phyloP scores from a whole-genome alignment of 2,888 invertebrate species.

The Ornithoptera alexandrae region DNA sequence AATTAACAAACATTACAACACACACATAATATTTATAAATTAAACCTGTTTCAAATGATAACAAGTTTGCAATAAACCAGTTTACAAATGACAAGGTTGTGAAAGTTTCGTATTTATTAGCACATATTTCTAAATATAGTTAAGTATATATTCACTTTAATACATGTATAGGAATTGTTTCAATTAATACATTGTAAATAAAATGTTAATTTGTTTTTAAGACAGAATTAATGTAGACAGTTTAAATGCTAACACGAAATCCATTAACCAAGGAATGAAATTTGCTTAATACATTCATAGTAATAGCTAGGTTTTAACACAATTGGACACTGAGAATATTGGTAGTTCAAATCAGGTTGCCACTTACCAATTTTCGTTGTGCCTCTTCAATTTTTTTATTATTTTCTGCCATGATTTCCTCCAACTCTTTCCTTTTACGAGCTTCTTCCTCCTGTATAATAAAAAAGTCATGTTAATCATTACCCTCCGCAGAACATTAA shows the following conservation, averaged over 20 bases:
- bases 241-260: too few relatives aligned
- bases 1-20: too few relatives aligned
- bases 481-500: constrained; percentile 36
- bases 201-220: too few relatives aligned
- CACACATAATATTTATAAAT: too few relatives aligned
- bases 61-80: neutral
- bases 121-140: neutral
- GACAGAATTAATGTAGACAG: too few relatives aligned
- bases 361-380: constrained; percentile 94
- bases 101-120: neutral
- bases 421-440: constrained; percentile 96
- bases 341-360: neutral
- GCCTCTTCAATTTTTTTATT: constrained; percentile 98
- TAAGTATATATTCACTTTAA: neutral
- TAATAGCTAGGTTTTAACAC: too few relatives aligned
- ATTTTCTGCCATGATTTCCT: constrained; percentile 98
- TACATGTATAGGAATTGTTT: neutral
- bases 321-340: neutral
- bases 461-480: constrained; percentile 68
- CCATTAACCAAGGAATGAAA: too few relatives aligned
- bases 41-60: neutral
- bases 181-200: neutral
- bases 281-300: too few relatives aligned
- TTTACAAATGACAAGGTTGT: neutral
- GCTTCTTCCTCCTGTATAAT: constrained; percentile 97